These are phyloP conservation scores for Exocentrus adspersus DNA, from an alignment of 2,888 invertebrate species.

Conservation along the genomic window DNA sequence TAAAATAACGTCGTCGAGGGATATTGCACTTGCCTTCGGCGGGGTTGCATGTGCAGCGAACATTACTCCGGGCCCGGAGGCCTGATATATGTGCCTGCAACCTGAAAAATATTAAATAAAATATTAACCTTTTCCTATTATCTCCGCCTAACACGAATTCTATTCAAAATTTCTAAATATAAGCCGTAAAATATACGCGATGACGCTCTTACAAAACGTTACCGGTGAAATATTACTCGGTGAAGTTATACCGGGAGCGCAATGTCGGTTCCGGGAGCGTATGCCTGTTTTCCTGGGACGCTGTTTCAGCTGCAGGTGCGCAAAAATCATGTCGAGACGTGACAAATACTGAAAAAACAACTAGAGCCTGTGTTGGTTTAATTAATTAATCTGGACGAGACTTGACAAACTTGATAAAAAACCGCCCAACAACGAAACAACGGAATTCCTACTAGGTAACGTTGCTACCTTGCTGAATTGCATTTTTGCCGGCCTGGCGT, in stretches of 20 bases:
- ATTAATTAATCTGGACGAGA: too few relatives aligned
- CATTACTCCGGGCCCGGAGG: slow-evolving; percentile 50
- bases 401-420: too few relatives aligned
- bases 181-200: slow-evolving; percentile 20
- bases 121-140: slow-evolving; percentile 53
- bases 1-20: slow-evolving; percentile 52
- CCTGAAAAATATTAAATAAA: slow-evolving; percentile 55
- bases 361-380: too few relatives aligned
- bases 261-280: not conserved
- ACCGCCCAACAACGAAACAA: too few relatives aligned
- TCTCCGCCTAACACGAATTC: slow-evolving; percentile 54
- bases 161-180: slow-evolving; percentile 43
- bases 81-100: slow-evolving; percentile 49
- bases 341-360: too few relatives aligned
- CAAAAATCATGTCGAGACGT: too few relatives aligned
- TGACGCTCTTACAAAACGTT: slow-evolving; percentile 14
- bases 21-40: slow-evolving; percentile 55
- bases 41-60: slow-evolving; percentile 54
- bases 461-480: too few relatives aligned
- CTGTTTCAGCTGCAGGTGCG: too few relatives aligned
- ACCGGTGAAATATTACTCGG: not conserved
- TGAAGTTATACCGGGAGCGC: not conserved
- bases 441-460: too few relatives aligned
- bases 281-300: not conserved
- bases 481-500: too few relatives aligned